Evolutionary conservation across 2,113 vertebrate genomes (phyloP).

Genomic region (Pteropus alecto): DNA sequence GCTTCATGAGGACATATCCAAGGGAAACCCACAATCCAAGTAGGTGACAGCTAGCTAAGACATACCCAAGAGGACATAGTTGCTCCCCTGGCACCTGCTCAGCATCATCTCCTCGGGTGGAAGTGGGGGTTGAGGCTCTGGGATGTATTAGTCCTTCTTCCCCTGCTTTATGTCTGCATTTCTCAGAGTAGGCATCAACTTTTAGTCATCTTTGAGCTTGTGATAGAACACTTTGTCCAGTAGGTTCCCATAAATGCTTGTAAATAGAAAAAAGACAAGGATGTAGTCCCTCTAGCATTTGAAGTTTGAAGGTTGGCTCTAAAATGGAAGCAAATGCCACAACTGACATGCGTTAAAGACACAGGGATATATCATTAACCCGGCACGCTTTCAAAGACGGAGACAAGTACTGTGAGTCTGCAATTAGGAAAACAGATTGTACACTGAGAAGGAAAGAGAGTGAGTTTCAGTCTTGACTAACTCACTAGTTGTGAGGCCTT

Average conservation of each 20-base stretch:
- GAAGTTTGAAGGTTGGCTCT: background rate
- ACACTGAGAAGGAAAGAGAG: background rate
- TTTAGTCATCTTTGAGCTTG: background rate
- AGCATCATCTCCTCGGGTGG: background rate
- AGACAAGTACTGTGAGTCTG: no score
- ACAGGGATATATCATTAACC: background rate
- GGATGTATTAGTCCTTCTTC: background rate
- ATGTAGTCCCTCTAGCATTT: background rate
- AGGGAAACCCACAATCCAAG: background rate
- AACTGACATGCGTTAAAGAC: background rate
- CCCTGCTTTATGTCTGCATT: background rate
- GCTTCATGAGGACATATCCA: background rate
- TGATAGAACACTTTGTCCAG: background rate
- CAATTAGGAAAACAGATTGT: background rate
- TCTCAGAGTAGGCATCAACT: background rate
- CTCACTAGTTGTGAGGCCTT: background rate
- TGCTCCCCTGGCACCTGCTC: background rate
- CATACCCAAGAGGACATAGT: background rate
- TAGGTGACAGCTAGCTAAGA: background rate
- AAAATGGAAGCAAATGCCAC: background rate
- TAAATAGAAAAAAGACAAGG: background rate
- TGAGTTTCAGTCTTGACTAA: background rate
- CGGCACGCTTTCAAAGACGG: background rate
- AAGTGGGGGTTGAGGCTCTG: background rate
- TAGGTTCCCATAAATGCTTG: background rate